Evolutionary conservation across 2,888 invertebrate genomes (phyloP).

Genomic region (Gari tellinella): DNA sequence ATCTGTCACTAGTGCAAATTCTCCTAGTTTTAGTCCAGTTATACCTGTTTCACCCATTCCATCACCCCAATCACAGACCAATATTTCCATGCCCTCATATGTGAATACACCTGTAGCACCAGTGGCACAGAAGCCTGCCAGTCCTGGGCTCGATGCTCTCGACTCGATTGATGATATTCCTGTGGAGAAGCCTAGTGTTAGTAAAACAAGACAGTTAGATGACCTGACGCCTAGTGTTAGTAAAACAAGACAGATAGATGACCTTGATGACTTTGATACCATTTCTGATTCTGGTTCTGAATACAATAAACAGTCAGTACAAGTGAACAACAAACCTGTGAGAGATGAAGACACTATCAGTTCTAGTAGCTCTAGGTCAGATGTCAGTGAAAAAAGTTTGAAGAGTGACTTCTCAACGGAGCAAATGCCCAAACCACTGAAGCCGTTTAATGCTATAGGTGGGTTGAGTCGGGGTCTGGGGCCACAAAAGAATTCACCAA

Average conservation of each 20-base stretch:
- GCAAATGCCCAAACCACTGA: conserved; percentile 50
- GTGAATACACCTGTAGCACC: too few species aligned
- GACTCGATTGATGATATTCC: conserved; percentile 63
- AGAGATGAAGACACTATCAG: conserved; percentile 42
- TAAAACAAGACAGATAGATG: conserved; percentile 34
- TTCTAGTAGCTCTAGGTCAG: conserved; percentile 69
- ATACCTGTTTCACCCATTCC: too few species aligned
- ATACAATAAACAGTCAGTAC: background rate
- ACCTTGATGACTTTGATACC: conserved; percentile 61
- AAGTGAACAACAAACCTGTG: conserved; percentile 2
- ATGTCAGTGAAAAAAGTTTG: conserved; percentile 65
- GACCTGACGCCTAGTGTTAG: conserved; percentile 36
- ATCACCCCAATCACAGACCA: too few species aligned
- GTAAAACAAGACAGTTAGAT: conserved; percentile 28
- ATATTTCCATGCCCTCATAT: too few species aligned
- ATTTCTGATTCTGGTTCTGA: conserved; percentile 41
- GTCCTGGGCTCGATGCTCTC: conserved; percentile 27
- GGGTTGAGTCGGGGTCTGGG: conserved; percentile 8
- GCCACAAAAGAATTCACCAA: conserved; percentile 5
- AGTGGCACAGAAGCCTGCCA: too few species aligned
- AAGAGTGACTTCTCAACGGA: conserved; percentile 57
- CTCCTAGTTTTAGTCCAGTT: too few species aligned
- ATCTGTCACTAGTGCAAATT: too few species aligned
- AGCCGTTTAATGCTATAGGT: conserved; percentile 26
- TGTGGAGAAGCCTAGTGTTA: conserved; percentile 16